Conservation (phyloP, 2,113 vertebrate species). For the Columba livia region DNA sequence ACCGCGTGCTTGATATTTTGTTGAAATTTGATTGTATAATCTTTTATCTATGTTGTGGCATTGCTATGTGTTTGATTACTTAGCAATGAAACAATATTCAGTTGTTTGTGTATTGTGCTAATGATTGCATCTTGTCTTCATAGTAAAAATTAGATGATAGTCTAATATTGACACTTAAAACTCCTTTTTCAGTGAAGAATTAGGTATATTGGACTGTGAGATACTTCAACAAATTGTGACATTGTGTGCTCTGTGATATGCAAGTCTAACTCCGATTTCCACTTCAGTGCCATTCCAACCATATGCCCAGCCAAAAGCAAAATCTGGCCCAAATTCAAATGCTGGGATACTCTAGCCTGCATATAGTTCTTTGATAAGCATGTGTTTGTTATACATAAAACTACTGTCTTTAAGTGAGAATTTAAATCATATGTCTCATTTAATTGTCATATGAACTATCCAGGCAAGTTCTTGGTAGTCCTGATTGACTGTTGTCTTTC, state of each 20-base stretch:
- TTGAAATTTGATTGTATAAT: not conserved
- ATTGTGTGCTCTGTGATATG: not conserved
- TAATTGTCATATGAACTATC: not conserved
- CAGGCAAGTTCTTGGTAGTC: not conserved
- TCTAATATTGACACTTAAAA: not conserved
- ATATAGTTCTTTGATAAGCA: not conserved
- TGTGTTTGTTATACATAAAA: not conserved
- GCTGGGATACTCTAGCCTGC: not conserved
- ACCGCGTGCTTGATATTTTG: not conserved
- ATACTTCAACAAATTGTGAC: not conserved
- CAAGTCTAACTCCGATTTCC: not conserved
- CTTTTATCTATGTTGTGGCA: not conserved
- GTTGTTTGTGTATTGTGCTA: not conserved
- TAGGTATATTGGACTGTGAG: not conserved
- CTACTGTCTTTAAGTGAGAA: not conserved
- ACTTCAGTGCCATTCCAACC: not conserved
- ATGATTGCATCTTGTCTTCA: not conserved
- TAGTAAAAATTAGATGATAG: not conserved
- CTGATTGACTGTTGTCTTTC: not conserved
- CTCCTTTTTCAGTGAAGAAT: not conserved
- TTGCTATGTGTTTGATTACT: not conserved
- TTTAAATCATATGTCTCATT: not conserved
- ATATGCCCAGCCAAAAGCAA: not conserved
- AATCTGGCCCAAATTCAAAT: not conserved
- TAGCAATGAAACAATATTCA: not conserved